Evolutionary conservation across 2,888 invertebrate species (phyloP), one percentile per base, ranked within the genome.

Genomic region (Sphaerophoria taeniata): DNA sequence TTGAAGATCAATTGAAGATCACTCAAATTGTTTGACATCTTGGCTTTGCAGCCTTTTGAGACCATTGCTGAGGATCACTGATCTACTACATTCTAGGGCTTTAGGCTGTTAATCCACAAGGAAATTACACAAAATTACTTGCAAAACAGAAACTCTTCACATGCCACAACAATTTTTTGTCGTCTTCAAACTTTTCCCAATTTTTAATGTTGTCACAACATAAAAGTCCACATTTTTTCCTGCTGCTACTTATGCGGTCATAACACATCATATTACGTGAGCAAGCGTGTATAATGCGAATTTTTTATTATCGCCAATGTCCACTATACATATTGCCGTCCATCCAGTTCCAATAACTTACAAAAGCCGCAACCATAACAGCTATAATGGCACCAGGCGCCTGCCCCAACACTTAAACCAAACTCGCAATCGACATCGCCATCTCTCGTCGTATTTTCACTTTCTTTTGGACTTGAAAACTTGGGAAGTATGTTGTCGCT

Each of bases 381-480:
- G 43, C 39, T 39, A 39, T 39, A 39, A 39, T 12, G 12, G 9
- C 43, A 43, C 1, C 24, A 24, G n/a, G 47, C 47, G 33, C 60
- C 56, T n/a, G 55, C 56, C 58, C 55, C 51, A 74, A 53, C 65
- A 39, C 65, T 24, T 24, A 24, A 24, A 24, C 24, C 24, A 14
- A 34, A 7, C 12, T 34, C 16, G 12, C 55, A 16, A 43, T 12
- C 3, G 3, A 3, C 6, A 7, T 51, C 67, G 53, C 34, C 24
- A 31, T 67, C n/a, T 36, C 43, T 74, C 55, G 65, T 63, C 53
- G 73, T 67, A 58, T 85, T 85, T 85, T 85, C 85, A 85, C 85
- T 85, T 85, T 85, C 85, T 77, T 84, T 85, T 81, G 85, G 76
- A 85, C 72, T 73, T 72, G 67, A 76, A 76, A 76, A 58, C 51